Evolutionary conservation across 2,888 invertebrate species (phyloP).

Genomic region (Leuctra nigra): DNA sequence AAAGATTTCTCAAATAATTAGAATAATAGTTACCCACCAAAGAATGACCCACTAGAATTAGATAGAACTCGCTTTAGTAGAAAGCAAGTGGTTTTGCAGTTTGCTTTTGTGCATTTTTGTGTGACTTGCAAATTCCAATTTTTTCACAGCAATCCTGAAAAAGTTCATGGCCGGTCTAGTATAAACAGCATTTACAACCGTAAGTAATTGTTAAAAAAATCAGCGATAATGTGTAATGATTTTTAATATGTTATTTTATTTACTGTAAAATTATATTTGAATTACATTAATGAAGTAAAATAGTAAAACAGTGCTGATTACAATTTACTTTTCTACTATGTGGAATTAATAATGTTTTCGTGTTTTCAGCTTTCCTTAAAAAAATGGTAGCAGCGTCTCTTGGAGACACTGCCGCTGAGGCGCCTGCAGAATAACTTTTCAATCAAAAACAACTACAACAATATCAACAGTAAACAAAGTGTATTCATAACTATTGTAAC

Average conservation of each 20-base stretch:
- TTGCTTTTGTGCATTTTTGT: slow-evolving; percentile 10
- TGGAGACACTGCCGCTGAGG: slow-evolving; percentile 14
- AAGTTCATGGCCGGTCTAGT: slow-evolving; percentile 51
- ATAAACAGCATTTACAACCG: slow-evolving; percentile 4
- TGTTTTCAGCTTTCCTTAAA: slow-evolving; percentile 73
- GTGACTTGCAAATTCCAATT: slow-evolving; percentile 13
- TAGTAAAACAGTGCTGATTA: neutral
- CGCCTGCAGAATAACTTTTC: slow-evolving; percentile 19
- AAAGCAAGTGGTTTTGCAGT: neutral
- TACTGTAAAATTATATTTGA: neutral
- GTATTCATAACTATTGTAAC: neutral
- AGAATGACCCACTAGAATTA: neutral
- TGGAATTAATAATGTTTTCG: slow-evolving; percentile 30
- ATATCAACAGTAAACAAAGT: neutral
- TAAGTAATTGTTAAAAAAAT: slow-evolving; percentile 19
- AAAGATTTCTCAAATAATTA: too few relatives aligned
- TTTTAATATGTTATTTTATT: too few relatives aligned
- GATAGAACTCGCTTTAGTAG: neutral
- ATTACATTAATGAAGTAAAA: neutral
- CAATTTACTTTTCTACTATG: slow-evolving; percentile 12
- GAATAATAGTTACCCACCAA: neutral
- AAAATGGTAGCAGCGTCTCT: slow-evolving; percentile 53
- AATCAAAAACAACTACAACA: slow-evolving; percentile 3
- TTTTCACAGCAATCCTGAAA: slow-evolving; percentile 70
- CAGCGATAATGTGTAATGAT: too few relatives aligned